phyloP scores from a whole-genome alignment of 2,113 vertebrate species.

The Galeopterus variegatus region DNA sequence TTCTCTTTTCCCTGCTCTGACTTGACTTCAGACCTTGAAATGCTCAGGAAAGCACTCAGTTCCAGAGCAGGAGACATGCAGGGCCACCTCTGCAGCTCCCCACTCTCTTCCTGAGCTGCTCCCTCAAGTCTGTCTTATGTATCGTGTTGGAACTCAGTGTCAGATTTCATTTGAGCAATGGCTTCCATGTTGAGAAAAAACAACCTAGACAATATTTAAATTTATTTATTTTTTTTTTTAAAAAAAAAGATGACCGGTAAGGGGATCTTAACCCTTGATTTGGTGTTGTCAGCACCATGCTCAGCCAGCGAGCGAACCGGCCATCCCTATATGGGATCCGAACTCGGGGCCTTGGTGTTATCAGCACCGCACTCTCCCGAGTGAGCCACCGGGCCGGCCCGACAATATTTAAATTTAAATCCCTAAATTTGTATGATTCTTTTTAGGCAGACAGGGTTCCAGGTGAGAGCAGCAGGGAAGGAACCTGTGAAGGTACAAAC shows the following conservation, averaged over 20 bases:
- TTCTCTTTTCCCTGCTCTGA: not conserved
- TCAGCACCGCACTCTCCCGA: no score
- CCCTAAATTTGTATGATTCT: not conserved
- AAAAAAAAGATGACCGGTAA: no score
- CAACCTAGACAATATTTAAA: not conserved
- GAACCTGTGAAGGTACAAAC: not conserved
- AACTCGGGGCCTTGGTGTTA: no score
- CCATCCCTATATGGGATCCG: no score
- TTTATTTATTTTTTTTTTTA: no score
- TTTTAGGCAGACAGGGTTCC: not conserved
- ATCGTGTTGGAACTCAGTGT: not conserved
- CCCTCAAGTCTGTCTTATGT: not conserved
- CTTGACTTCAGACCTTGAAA: not conserved
- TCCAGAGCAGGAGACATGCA: not conserved
- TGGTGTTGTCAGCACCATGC: no score
- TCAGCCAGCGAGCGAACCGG: no score
- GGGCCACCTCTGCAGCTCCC: not conserved
- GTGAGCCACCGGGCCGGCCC: no score
- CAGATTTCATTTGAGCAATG: not conserved
- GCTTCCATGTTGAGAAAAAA: not conserved
- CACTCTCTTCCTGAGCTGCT: not conserved
- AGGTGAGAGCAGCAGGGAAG: not conserved
- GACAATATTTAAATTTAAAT: no score
- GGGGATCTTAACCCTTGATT: no score
- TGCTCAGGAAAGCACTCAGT: not conserved